phyloP scores from a whole-genome alignment of 2,888 invertebrate species.

The Syritta pipiens region DNA sequence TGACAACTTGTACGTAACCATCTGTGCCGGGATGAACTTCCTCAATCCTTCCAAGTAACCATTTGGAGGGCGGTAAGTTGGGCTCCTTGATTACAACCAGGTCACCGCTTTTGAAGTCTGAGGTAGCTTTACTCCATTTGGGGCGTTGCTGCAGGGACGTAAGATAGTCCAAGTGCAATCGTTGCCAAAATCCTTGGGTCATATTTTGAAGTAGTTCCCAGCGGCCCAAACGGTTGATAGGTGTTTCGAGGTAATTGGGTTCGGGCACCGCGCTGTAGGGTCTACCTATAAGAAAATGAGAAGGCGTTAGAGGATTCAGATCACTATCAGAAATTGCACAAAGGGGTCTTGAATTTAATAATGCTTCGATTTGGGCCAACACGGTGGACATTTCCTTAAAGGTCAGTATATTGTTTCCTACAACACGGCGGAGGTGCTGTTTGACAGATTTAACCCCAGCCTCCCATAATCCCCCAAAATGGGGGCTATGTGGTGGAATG shows the following conservation, averaged over 20 bases:
- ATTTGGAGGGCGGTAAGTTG: conserved; percentile 39
- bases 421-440: conserved; percentile 37
- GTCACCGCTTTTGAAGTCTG: conserved; percentile 7
- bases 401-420: background rate
- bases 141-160: background rate
- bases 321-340: conserved; percentile 2
- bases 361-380: background rate
- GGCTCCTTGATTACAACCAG: no score
- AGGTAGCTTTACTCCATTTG: background rate
- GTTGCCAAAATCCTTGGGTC: background rate
- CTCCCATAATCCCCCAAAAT: conserved; percentile 61
- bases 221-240: background rate
- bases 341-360: conserved; percentile 1
- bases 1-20: conserved; percentile 27
- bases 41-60: conserved; percentile 43
- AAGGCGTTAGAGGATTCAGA: background rate
- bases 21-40: conserved; percentile 48
- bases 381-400: background rate
- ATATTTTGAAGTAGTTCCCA: conserved; percentile 8
- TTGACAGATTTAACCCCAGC: no score
- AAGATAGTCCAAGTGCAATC: background rate
- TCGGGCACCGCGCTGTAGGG: background rate
- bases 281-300: conserved; percentile 2
- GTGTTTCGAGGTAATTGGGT: background rate
- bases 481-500: conserved; percentile 50